Conservation (phyloP, 2,797 vertebrate species). For the Eospalax fontanierii region DNA sequence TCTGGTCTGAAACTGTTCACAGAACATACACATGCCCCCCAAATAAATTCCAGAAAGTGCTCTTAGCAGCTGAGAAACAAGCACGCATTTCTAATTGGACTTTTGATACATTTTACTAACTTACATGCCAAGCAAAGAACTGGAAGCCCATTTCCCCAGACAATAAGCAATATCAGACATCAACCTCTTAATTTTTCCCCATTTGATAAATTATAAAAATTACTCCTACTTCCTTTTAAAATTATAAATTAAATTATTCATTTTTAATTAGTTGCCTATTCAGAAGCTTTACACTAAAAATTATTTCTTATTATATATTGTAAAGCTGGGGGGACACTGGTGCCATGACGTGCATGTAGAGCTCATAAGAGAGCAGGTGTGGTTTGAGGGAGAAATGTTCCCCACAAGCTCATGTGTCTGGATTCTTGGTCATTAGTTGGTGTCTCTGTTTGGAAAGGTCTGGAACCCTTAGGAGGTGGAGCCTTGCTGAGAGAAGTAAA, state of each 20-base stretch:
- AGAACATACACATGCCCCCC: not conserved
- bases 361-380: not conserved
- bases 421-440: too few species aligned
- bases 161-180: not conserved
- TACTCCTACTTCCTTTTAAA: constrained; percentile 12
- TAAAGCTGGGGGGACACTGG: not conserved
- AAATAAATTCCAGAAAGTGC: not conserved
- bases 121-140: not conserved
- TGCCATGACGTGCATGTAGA: not conserved
- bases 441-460: not conserved
- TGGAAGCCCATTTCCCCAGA: not conserved
- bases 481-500: not conserved
- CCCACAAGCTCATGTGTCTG: not conserved
- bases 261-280: not conserved
- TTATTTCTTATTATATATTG: not conserved
- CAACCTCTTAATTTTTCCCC: not conserved
- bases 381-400: too few species aligned
- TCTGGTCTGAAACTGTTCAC: constrained; percentile 18
- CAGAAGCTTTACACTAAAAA: not conserved
- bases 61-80: not conserved
- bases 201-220: constrained; percentile 48
- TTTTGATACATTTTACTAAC: not conserved
- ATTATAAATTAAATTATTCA: not conserved
- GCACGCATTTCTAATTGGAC: not conserved
- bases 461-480: not conserved